phyloP scores from a whole-genome alignment of 2,797 vertebrate species.

The Amblyraja radiata region DNA sequence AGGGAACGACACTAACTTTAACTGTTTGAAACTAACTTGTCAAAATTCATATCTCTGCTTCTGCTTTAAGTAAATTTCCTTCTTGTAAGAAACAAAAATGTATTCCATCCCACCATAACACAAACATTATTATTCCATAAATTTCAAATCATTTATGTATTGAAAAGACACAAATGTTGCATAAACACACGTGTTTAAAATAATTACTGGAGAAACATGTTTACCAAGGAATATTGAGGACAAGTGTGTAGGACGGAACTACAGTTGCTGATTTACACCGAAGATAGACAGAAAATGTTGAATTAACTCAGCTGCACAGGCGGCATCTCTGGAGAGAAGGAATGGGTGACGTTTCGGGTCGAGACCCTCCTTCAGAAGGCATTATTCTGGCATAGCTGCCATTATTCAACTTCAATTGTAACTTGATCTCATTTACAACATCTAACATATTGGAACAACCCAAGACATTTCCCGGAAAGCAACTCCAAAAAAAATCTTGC shows the following conservation, averaged over 20 bases:
- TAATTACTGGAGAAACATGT: not conserved
- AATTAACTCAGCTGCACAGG: too few relatives aligned
- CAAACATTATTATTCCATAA: not conserved
- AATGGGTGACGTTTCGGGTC: too few relatives aligned
- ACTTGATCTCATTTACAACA: too few relatives aligned
- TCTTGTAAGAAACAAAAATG: not conserved
- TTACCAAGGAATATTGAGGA: not conserved
- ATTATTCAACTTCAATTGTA: not conserved
- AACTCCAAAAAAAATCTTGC: not conserved
- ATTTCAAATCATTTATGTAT: not conserved
- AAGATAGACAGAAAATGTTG: too few relatives aligned
- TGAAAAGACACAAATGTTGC: not conserved
- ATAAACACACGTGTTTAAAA: not conserved
- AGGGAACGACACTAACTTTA: not conserved
- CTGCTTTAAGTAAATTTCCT: not conserved
- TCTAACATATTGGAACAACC: too few relatives aligned
- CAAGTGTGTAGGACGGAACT: not conserved
- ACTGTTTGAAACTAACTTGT: not conserved
- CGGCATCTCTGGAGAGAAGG: too few relatives aligned
- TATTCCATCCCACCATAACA: not conserved
- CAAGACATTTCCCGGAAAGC: too few relatives aligned
- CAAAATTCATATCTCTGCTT: not conserved
- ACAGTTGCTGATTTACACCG: too few relatives aligned
- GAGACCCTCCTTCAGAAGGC: too few relatives aligned
- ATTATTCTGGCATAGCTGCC: not conserved